Conservation (phyloP, 2,888 invertebrate genomes). For the Lacanobia wlatinum region DNA sequence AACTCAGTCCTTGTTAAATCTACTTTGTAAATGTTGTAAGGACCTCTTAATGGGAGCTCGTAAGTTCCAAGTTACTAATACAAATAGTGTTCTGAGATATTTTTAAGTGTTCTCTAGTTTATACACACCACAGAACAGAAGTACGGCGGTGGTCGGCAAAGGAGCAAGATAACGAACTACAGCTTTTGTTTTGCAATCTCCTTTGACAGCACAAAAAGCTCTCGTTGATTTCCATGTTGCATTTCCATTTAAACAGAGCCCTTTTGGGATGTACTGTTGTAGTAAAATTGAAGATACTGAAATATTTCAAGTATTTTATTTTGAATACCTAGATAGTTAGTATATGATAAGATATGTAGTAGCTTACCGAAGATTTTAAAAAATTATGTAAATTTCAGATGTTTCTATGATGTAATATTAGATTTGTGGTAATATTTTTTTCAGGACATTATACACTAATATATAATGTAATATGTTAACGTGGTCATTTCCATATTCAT, state of each 20-base stretch:
- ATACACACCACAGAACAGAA: conserved; percentile 13
- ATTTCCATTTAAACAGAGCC: conserved; percentile 49
- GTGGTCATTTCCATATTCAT: no score
- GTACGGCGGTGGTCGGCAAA: conserved; percentile 54
- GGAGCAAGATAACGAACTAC: conserved; percentile 71
- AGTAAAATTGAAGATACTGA: not conserved
- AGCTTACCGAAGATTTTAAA: conserved; percentile 1
- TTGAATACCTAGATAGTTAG: not conserved
- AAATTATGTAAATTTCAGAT: not conserved
- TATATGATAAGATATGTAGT: no score
- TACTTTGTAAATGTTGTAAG: not conserved
- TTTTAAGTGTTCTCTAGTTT: conserved; percentile 6
- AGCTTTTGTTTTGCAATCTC: conserved; percentile 74
- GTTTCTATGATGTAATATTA: not conserved
- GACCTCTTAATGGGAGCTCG: not conserved
- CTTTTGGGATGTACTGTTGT: conserved; percentile 12
- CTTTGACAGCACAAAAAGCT: conserved; percentile 71
- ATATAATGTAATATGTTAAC: no score
- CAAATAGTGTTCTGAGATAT: conserved; percentile 9
- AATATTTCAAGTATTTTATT: not conserved
- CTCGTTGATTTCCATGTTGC: conserved; percentile 60
- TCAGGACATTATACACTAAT: no score
- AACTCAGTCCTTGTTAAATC: no score
- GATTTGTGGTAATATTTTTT: no score
- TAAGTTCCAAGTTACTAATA: not conserved